These are phyloP conservation scores for Gambusia holbrooki DNA, from an alignment of 2,113 vertebrate genomes.

Conservation along the genomic window DNA sequence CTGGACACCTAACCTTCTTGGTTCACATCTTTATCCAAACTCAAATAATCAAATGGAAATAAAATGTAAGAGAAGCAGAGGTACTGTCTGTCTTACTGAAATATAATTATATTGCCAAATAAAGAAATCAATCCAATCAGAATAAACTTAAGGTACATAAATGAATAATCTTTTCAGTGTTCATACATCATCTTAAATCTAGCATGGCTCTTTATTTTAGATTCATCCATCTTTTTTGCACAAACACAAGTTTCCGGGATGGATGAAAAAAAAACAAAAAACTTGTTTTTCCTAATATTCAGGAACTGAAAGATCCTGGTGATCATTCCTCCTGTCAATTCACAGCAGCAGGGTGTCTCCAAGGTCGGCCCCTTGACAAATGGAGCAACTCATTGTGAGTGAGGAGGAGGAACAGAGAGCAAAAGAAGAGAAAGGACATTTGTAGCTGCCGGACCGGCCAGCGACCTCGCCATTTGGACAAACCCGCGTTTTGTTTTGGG, in stretches of 20 bases:
- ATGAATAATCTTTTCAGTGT: background rate
- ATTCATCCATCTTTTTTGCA: conserved; percentile 33
- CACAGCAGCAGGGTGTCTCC: conserved; percentile 44
- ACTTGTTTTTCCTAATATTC: conserved; percentile 25
- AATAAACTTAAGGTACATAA: background rate
- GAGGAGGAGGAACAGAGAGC: conserved; percentile 54
- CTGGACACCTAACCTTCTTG: no score
- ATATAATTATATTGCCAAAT: background rate
- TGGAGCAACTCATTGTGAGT: conserved; percentile 69
- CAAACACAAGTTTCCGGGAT: conserved; percentile 27
- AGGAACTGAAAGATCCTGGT: background rate
- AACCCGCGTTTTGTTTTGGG: conserved; percentile 25
- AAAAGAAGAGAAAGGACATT: conserved; percentile 72
- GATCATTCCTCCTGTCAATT: conserved; percentile 44
- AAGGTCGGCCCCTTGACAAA: conserved; percentile 73
- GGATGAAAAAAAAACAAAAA: conserved; percentile 1
- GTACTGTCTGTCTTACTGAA: background rate
- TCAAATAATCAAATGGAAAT: background rate
- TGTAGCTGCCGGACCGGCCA: conserved; percentile 65
- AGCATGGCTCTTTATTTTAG: conserved; percentile 21
- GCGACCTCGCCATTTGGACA: conserved; percentile 57
- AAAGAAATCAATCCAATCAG: background rate
- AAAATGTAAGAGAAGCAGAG: background rate
- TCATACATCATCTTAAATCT: conserved; percentile 11
- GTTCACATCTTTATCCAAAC: background rate